These are phyloP conservation scores for Mola mola DNA, from an alignment of 2,113 vertebrate genomes.

Conservation along the genomic window DNA sequence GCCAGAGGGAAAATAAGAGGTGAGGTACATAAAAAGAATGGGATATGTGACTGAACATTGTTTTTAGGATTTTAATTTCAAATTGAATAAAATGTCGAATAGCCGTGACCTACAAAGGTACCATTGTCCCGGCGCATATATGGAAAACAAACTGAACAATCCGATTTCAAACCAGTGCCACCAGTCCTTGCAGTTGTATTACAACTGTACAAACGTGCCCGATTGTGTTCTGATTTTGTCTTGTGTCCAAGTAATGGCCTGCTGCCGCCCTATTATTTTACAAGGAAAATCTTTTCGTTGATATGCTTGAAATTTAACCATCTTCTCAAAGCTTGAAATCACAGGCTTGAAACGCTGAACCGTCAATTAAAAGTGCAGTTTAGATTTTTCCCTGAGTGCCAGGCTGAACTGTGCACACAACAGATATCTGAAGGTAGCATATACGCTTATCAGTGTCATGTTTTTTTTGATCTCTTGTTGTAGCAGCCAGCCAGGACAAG, in stretches of 20 bases:
- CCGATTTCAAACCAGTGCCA: slow-evolving; percentile 35
- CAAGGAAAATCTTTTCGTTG: not conserved
- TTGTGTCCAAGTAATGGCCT: not conserved
- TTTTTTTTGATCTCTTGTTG: no score
- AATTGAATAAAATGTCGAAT: slow-evolving; percentile 4
- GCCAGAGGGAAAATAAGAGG: no score
- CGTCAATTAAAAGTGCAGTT: no score
- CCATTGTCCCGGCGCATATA: not conserved
- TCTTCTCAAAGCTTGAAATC: no score
- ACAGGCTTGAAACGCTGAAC: no score
- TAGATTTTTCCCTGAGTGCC: not conserved
- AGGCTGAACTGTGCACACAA: no score
- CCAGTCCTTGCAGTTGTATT: slow-evolving; percentile 34
- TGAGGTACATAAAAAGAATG: no score
- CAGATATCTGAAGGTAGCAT: no score
- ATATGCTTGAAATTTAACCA: not conserved
- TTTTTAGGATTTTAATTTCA: not conserved
- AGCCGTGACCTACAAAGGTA: not conserved
- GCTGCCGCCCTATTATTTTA: slow-evolving; percentile 1
- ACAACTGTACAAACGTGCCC: not conserved
- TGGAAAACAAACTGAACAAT: not conserved
- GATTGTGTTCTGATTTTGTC: not conserved
- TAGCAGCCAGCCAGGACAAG: no score
- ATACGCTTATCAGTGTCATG: no score
- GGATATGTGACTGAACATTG: not conserved